These are phyloP conservation scores for Pipistrellus pygmaeus DNA, from an alignment of 2,797 vertebrate genomes.

Conservation along the genomic window DNA sequence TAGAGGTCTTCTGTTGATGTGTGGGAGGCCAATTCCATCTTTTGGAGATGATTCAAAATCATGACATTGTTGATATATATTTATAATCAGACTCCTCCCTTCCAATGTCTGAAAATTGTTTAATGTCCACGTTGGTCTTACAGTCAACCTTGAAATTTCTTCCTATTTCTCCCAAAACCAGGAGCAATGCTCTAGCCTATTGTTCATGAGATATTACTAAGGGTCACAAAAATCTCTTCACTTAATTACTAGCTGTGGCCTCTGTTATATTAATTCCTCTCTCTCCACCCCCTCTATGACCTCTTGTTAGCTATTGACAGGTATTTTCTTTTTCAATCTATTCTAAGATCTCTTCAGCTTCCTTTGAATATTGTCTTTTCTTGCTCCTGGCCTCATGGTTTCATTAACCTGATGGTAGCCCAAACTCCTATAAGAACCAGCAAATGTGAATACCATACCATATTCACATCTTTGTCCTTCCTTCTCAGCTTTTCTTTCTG, in stretches of 20 bases:
- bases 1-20: background rate
- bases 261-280: background rate
- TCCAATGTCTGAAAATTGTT: background rate
- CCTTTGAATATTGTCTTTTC: background rate
- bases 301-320: background rate
- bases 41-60: background rate
- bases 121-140: background rate
- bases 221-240: background rate
- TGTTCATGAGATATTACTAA: background rate
- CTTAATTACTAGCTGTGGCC: background rate
- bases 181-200: background rate
- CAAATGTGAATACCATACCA: background rate
- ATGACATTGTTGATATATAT: background rate
- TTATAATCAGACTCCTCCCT: background rate
- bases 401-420: background rate
- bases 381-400: background rate
- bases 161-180: background rate
- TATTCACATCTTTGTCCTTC: background rate
- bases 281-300: background rate
- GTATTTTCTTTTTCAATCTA: constrained; percentile 3
- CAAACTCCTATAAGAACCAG: background rate
- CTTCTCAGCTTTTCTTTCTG: background rate
- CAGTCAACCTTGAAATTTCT: background rate
- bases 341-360: background rate
- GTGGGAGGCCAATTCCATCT: background rate